Percentiles rank a stretch among this genome's conserved stretches.
Evolutionary conservation across 2,888 invertebrate species (phyloP).

Genomic region (Scaptomyza tumidula): DNA sequence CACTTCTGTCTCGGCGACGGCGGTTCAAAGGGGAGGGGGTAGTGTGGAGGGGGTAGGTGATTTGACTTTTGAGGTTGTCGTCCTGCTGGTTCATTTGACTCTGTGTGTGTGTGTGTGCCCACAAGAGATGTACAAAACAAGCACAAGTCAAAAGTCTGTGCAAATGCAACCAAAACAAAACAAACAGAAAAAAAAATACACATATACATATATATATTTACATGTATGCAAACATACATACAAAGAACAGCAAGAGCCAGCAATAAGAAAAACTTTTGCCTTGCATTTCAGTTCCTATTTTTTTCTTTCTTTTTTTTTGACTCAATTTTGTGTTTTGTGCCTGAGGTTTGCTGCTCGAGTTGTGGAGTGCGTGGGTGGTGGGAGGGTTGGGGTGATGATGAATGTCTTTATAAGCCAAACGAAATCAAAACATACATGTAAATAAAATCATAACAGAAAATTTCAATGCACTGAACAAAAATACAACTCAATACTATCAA

Average conservation of each 20-base stretch:
- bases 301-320: conserved; percentile 22
- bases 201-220: neutral
- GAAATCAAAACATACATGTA: conserved; percentile 45
- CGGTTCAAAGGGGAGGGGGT: neutral
- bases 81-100: conserved; percentile 68
- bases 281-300: conserved; percentile 34
- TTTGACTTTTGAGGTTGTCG: conserved; percentile 63
- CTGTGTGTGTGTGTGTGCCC: conserved; percentile 41
- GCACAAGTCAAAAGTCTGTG: conserved; percentile 64
- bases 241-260: conserved; percentile 12
- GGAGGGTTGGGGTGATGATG: too few species aligned
- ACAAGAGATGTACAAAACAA: conserved; percentile 43
- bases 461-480: conserved; percentile 41
- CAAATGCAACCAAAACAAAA: conserved; percentile 69
- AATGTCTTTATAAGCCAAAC: conserved; percentile 60
- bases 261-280: conserved; percentile 56
- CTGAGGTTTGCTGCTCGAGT: conserved; percentile 23
- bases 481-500: neutral
- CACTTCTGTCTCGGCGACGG: conserved; percentile 23
- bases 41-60: neutral
- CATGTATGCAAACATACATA: conserved; percentile 7
- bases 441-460: conserved; percentile 35
- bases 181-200: conserved; percentile 35
- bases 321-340: conserved; percentile 36
- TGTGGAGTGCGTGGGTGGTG: too few species aligned